phyloP scores from a whole-genome alignment of 2,797 vertebrate genomes.

The Acropternis orthonyx region DNA sequence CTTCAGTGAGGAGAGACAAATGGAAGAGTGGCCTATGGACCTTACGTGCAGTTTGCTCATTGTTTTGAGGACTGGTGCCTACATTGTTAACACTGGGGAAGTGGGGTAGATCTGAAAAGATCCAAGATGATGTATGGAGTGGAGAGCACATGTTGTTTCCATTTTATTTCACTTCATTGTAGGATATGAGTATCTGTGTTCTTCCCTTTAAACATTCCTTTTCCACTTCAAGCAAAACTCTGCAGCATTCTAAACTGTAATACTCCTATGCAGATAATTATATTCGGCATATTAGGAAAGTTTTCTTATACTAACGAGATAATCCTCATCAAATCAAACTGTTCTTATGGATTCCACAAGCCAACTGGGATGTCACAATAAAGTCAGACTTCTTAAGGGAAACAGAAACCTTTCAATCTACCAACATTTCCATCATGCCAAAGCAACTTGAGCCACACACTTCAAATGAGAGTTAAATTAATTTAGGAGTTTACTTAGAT shows the following conservation, averaged over 20 bases:
- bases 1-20: not conserved
- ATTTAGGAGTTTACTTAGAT: constrained; percentile 17
- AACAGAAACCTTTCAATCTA: not conserved
- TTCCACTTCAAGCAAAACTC: not conserved
- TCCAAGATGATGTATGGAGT: not conserved
- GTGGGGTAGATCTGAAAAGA: not conserved
- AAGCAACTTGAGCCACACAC: not conserved
- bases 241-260: not conserved
- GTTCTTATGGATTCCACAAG: not conserved
- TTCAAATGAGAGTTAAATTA: constrained; percentile 38
- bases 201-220: not conserved
- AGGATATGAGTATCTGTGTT: not conserved
- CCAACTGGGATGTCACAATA: not conserved
- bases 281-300: not conserved
- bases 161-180: not conserved
- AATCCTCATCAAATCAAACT: not conserved
- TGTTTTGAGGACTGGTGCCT: not conserved
- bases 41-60: not conserved
- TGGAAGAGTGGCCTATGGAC: not conserved
- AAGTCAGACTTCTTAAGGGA: not conserved
- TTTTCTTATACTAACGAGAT: not conserved
- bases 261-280: not conserved
- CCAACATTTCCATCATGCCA: not conserved
- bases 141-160: not conserved
- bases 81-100: not conserved